A percentile compares a stretch with the other conserved stretches of the same genome.
Conservation (phyloP, 2,888 invertebrate species). For the Ischnura elegans region DNA sequence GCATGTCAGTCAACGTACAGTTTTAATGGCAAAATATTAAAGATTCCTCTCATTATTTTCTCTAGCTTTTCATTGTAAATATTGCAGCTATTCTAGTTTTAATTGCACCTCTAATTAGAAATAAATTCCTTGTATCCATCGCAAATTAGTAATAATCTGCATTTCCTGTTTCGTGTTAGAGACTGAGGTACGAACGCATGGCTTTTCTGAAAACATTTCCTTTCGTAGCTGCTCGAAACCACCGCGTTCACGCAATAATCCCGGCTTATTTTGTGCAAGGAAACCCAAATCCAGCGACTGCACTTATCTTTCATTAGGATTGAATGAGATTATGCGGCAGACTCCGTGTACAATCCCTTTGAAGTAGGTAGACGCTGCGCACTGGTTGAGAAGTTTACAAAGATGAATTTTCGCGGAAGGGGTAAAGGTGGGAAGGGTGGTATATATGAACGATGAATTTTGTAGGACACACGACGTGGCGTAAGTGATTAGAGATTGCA, state of each 20-base stretch:
- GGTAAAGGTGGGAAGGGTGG: background rate
- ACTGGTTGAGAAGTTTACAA: background rate
- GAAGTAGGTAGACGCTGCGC: background rate
- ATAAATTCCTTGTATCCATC: too few relatives aligned
- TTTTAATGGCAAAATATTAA: too few relatives aligned
- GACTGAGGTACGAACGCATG: background rate
- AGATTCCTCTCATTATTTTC: too few relatives aligned
- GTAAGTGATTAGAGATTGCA: background rate
- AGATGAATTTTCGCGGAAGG: background rate
- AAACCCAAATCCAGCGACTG: background rate
- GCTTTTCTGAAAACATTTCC: background rate
- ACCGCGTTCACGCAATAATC: background rate
- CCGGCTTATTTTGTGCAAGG: background rate
- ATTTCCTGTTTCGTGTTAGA: too few relatives aligned
- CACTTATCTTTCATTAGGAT: background rate
- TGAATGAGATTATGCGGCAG: background rate
- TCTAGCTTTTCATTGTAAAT: too few relatives aligned
- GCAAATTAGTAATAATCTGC: too few relatives aligned
- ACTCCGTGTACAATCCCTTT: background rate
- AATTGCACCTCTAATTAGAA: too few relatives aligned
- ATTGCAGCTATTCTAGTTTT: too few relatives aligned
- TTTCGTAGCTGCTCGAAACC: too few relatives aligned
- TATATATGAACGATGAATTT: background rate
- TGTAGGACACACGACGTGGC: background rate
- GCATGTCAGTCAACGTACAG: too few relatives aligned